These are phyloP conservation scores for Dolomedes plantarius DNA, from an alignment of 2,888 invertebrate genomes.

Conservation along the genomic window DNA sequence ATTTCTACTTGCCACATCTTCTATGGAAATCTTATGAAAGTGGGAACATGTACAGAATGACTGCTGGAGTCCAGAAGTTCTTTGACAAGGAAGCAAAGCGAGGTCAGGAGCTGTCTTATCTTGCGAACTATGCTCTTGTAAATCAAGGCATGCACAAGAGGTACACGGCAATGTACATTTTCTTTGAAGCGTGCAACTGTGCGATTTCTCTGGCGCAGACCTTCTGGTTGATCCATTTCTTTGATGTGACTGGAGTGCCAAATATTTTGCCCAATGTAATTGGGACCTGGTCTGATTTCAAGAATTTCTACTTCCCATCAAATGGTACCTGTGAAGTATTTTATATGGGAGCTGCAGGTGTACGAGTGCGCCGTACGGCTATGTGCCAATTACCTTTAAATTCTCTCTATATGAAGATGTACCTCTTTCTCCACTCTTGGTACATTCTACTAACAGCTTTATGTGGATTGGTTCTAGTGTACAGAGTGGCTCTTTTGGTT, in stretches of 20 bases:
- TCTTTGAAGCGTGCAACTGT: constrained; percentile 36
- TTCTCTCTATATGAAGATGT: constrained; percentile 38
- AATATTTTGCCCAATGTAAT: constrained; percentile 2
- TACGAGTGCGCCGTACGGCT: no score
- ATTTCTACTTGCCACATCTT: constrained; percentile 42
- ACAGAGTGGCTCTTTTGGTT: constrained; percentile 24
- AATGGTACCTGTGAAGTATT: background rate
- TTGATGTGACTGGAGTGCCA: constrained; percentile 46
- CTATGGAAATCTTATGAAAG: constrained; percentile 48
- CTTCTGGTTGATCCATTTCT: constrained; percentile 47
- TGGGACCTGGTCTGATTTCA: constrained; percentile 37
- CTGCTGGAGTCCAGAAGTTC: background rate
- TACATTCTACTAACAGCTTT: constrained; percentile 34
- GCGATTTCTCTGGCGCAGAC: constrained; percentile 23
- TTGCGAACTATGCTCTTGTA: constrained; percentile 47
- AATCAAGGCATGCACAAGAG: constrained; percentile 46
- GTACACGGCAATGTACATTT: constrained; percentile 33
- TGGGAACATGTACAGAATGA: constrained; percentile 26
- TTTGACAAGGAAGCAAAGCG: constrained; percentile 12
- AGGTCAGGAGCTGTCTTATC: constrained; percentile 27
- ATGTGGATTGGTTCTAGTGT: constrained; percentile 26
- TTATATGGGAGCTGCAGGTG: no score
- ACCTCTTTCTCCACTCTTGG: constrained; percentile 47
- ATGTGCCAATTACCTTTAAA: constrained; percentile 34
- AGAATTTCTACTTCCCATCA: constrained; percentile 36